Evolutionary conservation across 2,797 vertebrate genomes (phyloP).

Genomic region (Enteromius paludinosus): DNA sequence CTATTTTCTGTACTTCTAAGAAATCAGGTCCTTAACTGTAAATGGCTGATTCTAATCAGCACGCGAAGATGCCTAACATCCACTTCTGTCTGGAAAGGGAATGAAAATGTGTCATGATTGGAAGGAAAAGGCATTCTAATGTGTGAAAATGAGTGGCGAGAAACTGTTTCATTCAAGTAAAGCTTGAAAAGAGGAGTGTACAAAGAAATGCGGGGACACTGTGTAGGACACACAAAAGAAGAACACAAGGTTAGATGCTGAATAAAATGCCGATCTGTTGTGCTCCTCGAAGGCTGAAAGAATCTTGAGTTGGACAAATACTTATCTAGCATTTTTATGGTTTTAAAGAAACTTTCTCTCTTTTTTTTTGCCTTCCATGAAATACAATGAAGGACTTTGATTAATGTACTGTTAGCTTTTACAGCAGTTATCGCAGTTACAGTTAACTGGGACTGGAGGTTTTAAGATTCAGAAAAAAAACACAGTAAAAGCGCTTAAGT

Average conservation of each 20-base stretch:
- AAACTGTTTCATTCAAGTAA: conserved; percentile 27
- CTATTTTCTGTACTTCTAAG: conserved; percentile 10
- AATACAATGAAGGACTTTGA: background rate
- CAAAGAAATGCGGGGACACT: conserved; percentile 11
- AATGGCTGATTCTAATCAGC: conserved; percentile 24
- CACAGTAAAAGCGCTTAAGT: background rate
- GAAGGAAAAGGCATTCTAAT: conserved; percentile 15
- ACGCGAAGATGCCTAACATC: conserved; percentile 12
- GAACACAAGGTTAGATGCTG: conserved; percentile 18
- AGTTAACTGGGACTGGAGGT: background rate
- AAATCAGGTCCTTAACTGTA: conserved; percentile 34
- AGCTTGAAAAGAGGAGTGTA: conserved; percentile 19
- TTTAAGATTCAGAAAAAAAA: background rate
- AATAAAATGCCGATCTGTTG: background rate
- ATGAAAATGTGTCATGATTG: conserved; percentile 32
- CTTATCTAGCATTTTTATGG: background rate
- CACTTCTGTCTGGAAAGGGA: conserved; percentile 27
- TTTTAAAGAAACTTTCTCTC: background rate
- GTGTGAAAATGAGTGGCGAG: conserved; percentile 1
- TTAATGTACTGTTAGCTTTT: background rate
- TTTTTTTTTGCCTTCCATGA: background rate
- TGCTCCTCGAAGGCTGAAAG: background rate
- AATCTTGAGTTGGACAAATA: conserved; percentile 15
- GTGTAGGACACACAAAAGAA: conserved; percentile 8
- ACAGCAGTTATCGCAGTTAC: background rate